Conservation (phyloP, 2,888 invertebrate species). For the Dasypolia templi region DNA sequence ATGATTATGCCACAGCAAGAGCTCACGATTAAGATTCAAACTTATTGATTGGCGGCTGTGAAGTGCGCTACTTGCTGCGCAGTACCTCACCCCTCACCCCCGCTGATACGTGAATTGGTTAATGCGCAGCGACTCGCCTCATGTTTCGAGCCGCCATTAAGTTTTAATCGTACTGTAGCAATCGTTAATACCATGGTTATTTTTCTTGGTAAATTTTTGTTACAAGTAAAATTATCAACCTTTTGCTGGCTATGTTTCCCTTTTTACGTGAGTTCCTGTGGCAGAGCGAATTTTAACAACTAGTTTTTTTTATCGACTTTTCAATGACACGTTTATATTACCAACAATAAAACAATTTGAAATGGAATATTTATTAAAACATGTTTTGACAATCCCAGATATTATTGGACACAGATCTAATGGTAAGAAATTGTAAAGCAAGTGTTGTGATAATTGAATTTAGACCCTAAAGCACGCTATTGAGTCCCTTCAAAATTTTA, state of each 20-base stretch:
- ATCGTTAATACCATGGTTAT: not conserved
- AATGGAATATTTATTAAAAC: slow-evolving; percentile 28
- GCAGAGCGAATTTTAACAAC: not conserved
- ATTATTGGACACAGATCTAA: slow-evolving; percentile 82
- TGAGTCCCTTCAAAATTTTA: not conserved
- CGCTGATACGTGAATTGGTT: too few species aligned
- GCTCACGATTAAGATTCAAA: not conserved
- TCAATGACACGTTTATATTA: not conserved
- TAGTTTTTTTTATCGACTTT: not conserved
- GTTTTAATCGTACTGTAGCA: too few species aligned
- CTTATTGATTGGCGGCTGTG: too few species aligned
- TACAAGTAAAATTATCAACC: too few species aligned
- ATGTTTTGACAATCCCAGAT: slow-evolving; percentile 77
- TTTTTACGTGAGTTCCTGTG: not conserved
- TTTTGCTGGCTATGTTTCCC: not conserved
- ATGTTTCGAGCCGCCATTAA: too few species aligned
- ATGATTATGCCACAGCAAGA: not conserved
- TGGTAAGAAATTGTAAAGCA: slow-evolving; percentile 79
- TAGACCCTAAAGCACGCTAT: slow-evolving; percentile 38
- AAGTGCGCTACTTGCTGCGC: too few species aligned
- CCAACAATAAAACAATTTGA: not conserved
- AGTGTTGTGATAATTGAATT: slow-evolving; percentile 41
- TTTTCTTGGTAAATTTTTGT: not conserved
- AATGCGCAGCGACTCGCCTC: too few species aligned
- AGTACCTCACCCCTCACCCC: too few species aligned